Evolutionary conservation across 2,113 vertebrate species (phyloP).

Genomic region (Varanus salvator): DNA sequence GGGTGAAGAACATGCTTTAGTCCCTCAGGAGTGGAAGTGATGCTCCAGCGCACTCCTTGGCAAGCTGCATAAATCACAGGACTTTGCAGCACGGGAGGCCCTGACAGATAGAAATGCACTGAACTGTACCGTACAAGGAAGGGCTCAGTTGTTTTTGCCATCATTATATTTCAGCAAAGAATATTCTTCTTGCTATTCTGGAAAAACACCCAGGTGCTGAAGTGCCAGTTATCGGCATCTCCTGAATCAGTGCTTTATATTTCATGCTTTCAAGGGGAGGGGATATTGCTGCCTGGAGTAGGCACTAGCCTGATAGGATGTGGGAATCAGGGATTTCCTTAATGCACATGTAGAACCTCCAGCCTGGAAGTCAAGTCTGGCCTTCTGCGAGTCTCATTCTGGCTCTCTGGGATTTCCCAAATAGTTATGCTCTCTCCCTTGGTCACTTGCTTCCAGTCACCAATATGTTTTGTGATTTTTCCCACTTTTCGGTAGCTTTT

Average conservation of each 20-base stretch:
- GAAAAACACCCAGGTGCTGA: background rate
- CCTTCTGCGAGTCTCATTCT: too few species aligned
- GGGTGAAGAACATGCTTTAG: constrained; percentile 3
- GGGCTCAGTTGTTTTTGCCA: constrained; percentile 8
- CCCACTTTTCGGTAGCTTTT: too few species aligned
- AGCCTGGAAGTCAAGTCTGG: too few species aligned
- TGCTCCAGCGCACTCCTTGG: constrained; percentile 2
- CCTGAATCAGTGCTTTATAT: background rate
- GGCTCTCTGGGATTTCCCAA: too few species aligned
- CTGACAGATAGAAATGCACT: accelerated
- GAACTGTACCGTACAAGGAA: background rate
- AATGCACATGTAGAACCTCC: background rate
- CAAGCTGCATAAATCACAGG: background rate
- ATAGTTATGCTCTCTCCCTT: too few species aligned
- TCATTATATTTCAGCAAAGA: background rate
- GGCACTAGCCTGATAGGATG: background rate
- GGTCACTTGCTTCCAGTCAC: too few species aligned
- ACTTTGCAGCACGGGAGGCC: background rate
- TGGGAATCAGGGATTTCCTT: background rate
- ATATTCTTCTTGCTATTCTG: background rate
- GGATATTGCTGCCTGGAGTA: background rate
- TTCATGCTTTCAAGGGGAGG: too few species aligned
- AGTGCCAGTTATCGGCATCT: background rate
- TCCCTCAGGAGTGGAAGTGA: background rate
- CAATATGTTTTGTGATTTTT: too few species aligned